A percentile compares a stretch with the other conserved stretches of the same genome.
phyloP scores from a whole-genome alignment of 2,113 vertebrate genomes.

The Procavia capensis region DNA sequence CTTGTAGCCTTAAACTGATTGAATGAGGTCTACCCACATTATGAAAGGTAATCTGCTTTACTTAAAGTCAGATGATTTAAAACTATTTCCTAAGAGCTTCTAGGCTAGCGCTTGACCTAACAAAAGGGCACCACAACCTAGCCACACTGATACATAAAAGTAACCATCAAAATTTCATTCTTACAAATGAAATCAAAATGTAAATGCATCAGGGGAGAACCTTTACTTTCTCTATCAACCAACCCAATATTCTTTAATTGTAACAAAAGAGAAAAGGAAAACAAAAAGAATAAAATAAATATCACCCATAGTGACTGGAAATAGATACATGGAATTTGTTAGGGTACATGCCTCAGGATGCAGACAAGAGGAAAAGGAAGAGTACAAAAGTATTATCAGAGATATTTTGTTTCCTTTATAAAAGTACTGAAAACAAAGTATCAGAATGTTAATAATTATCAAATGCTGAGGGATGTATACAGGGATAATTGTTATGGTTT shows the following conservation, averaged over 20 bases:
- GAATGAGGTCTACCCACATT: not conserved
- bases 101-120: not conserved
- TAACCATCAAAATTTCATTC: slow-evolving; percentile 24
- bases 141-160: not conserved
- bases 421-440: slow-evolving; percentile 9
- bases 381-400: not conserved
- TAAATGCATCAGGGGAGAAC: slow-evolving; percentile 56
- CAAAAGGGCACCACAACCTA: not conserved
- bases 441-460: slow-evolving; percentile 24
- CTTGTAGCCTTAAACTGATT: not conserved
- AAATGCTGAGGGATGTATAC: slow-evolving; percentile 11
- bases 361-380: not conserved
- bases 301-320: slow-evolving; percentile 23
- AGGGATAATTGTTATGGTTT: not conserved
- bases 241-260: slow-evolving; percentile 62
- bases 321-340: slow-evolving; percentile 46
- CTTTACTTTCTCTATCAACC: slow-evolving; percentile 60
- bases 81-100: not conserved
- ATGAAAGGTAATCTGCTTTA: not conserved
- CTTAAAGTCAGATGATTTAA: not conserved
- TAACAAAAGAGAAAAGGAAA: slow-evolving; percentile 61
- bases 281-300: slow-evolving; percentile 60
- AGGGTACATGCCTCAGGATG: slow-evolving; percentile 20
- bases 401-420: slow-evolving; percentile 41
- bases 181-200: slow-evolving; percentile 63